Percentiles rank a stretch among this genome's conserved stretches.
Evolutionary conservation across 2,113 vertebrate species (phyloP).

Genomic region (Emydura subglobosa): DNA sequence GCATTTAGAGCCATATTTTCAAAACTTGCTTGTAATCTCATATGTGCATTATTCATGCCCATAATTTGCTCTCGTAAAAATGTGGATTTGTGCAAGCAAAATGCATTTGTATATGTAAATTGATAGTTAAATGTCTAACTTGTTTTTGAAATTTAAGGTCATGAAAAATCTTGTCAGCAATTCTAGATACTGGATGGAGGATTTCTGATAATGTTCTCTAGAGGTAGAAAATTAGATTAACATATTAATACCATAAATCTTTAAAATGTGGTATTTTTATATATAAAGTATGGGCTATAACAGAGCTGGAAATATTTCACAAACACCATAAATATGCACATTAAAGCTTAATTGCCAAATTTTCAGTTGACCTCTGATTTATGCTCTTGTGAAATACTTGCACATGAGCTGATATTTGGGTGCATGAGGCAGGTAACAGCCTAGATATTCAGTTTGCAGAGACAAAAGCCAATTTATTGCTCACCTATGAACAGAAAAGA

Average conservation of each 20-base stretch:
- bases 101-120: neutral
- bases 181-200: neutral
- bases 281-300: neutral
- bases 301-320: neutral
- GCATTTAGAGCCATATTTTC: neutral
- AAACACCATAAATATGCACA: fast-evolving
- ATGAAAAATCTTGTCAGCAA: neutral
- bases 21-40: neutral
- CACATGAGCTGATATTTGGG: neutral
- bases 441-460: neutral
- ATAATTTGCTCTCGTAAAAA: neutral
- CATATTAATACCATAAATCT: neutral
- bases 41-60: neutral
- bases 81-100: neutral
- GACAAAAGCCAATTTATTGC: neutral
- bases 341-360: neutral
- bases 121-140: neutral
- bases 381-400: neutral
- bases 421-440: neutral
- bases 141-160: neutral
- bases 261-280: neutral
- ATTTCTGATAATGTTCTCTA: neutral
- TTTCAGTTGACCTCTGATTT: neutral
- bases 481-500: neutral
- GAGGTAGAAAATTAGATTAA: fast-evolving